Base-by-base conservation (phyloP, 2,797 vertebrate genomes). In the Leuciscus waleckii region DNA sequence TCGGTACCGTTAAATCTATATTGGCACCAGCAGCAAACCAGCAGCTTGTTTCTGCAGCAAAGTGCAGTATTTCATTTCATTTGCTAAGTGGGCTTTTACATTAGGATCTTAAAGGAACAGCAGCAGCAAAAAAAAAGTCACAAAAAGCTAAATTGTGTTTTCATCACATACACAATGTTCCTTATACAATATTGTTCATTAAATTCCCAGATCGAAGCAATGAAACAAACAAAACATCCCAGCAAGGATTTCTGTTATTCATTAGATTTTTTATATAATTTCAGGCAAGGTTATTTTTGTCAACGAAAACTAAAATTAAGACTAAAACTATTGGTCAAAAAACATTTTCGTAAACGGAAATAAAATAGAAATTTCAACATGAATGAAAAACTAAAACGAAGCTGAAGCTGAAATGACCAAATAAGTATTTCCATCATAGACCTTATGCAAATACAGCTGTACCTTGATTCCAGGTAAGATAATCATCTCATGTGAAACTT, bases 261-360 rank as follows among this genome's bases (percentile, higher is more conserved):
- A 81, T 89, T 56, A 69, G 77, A 87, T 85, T 51, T 86, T 49
- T 35, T 83, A 88, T 85, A 87, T 88, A 9, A 86, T 86, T 86
- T 82, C 49, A 71, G 11, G 56, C 41, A 41, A 41, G 9, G 39
- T 10, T 41, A 41, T 9, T 41, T 41, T 41, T 41, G 39, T 9
- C 2, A 9, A 41, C 8, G 0, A 0, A 41, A 41, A 2, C 39
- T 41, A 9, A 41, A 41, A 0, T 41, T 41, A 41, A 41, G 39
- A 41, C 39, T 41, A 41, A 41, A 41, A 10, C 41, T 41, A 41
- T 2, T 9, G 9, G 41, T 10, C 41, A 41, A 41, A 10, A 41
- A 41, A 10, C 2, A 41, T 41, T 41, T 41, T 41, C 41, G 41
- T 10, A 41, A 41, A 41, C 9, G 0, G 9, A 41, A 41, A 41